Evolutionary conservation across 2,888 invertebrate species (phyloP).

Genomic region (Callyntrura guangdongensis): DNA sequence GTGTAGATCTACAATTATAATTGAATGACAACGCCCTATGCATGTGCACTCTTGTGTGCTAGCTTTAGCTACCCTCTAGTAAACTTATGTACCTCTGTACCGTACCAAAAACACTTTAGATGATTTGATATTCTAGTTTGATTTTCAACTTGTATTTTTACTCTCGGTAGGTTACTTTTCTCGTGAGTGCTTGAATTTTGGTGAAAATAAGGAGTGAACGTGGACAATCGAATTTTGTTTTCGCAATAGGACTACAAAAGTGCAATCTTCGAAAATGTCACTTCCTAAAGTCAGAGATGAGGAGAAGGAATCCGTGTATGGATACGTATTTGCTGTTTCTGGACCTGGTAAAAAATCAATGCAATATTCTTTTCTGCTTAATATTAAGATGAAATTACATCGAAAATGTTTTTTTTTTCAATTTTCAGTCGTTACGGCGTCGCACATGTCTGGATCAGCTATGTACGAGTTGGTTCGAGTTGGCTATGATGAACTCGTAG

Average conservation of each 20-base stretch:
- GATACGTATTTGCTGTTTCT: conserved; percentile 98
- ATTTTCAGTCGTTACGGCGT: conserved; percentile 97
- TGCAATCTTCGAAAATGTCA: conserved; percentile 77
- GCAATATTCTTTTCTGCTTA: too few relatives aligned
- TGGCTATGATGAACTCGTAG: conserved; percentile 98
- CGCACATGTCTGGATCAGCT: conserved; percentile 99
- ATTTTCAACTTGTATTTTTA: neutral
- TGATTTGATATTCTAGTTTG: neutral
- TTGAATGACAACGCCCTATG: conserved; percentile 77
- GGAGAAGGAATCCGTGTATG: conserved; percentile 95
- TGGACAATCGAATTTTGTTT: neutral
- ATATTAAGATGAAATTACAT: neutral
- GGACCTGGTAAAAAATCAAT: conserved; percentile 92
- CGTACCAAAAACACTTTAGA: neutral
- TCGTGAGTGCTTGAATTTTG: neutral
- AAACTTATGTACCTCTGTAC: neutral
- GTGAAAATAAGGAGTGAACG: neutral
- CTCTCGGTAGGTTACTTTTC: neutral
- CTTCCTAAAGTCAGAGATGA: conserved; percentile 92
- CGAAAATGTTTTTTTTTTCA: conserved; percentile 20
- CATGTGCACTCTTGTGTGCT: neutral
- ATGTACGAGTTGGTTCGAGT: conserved; percentile 99
- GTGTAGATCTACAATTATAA: conserved; percentile 75
- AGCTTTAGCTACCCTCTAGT: too few relatives aligned
- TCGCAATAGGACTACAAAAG: neutral